Conservation (phyloP, 2,797 vertebrate genomes). For the Alouatta caraya region DNA sequence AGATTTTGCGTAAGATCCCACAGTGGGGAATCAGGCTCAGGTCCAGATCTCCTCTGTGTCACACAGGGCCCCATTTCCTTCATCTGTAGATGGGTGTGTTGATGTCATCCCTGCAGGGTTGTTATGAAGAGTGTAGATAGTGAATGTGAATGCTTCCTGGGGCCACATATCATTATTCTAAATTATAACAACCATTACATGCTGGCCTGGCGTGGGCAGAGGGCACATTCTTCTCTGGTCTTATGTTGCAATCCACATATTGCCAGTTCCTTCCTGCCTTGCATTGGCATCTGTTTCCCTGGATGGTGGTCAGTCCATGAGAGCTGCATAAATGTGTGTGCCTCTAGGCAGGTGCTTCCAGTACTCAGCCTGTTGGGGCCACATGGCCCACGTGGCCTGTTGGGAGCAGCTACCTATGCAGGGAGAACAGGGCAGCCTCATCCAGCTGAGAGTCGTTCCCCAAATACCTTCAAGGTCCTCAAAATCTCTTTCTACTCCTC, state of each 20-base stretch:
- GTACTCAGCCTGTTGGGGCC: not conserved
- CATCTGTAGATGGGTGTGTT: not conserved
- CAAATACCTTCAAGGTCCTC: not conserved
- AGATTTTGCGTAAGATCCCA: not conserved
- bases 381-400: rapidly evolving
- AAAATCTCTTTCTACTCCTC: not conserved
- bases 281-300: not conserved
- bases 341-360: not conserved
- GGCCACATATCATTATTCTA: not conserved
- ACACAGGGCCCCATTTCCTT: not conserved
- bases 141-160: not conserved
- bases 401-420: not conserved
- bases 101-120: not conserved
- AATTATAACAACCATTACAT: not conserved
- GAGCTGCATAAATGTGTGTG: not conserved
- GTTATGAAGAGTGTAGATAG: not conserved
- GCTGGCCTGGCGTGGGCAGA: not conserved
- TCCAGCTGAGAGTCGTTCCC: not conserved
- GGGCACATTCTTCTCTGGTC: not conserved
- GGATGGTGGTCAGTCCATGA: not conserved
- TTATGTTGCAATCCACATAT: not conserved
- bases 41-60: too few relatives aligned
- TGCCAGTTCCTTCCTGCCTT: not conserved
- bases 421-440: not conserved
- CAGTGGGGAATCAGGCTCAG: not conserved